Evolutionary conservation across 2,888 invertebrate genomes (phyloP), one percentile per base, ranked within the genome.

Genomic region (Unio delphinus): DNA sequence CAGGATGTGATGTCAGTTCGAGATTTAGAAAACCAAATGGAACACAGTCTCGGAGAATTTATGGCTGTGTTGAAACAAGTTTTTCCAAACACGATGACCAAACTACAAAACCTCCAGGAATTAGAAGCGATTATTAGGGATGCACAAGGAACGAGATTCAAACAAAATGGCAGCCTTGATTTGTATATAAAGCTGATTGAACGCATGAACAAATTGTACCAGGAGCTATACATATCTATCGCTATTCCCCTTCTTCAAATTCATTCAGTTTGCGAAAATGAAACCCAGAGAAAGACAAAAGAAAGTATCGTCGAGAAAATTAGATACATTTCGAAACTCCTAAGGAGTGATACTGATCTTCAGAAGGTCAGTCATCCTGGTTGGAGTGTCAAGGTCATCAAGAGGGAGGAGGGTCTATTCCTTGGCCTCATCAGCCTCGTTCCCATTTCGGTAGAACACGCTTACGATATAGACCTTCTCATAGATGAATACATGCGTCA

Each of bases 401-500:
- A 75, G 8, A 68, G 81, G 20, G 87, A 87, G 67, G 80, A 78
- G 28, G 76, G 75, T 4, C 69, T 87, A 18, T 84, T 85, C 69
- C 75, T 80, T 20, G 87, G 87, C 8, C 71, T 86, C 1, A 72
- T 87, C 6, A 82, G 83, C 65, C 69, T 86, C 1, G 72, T 87
- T 7, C 85, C 86, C 0, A 70, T 85, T 17, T 80, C 80, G 3
- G 66, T 83, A 6, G 84, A 84, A 59, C 74, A 75, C 23, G 72
- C 83, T 2, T 69, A 80, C 8, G 85, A 86, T 55, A 82, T 86
- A 30, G 85, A 86, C 63, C 80, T 82, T 54, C 70, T 69, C 26
- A 73, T 84, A 30, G 87, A 87, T 60, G 86, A 86, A 45, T 87
- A 86, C 67, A 73, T 83, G 23, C 75, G 77, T 20, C 80, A 78